phyloP scores from a whole-genome alignment of 2,797 vertebrate genomes.

The Clarias laeviceps region DNA sequence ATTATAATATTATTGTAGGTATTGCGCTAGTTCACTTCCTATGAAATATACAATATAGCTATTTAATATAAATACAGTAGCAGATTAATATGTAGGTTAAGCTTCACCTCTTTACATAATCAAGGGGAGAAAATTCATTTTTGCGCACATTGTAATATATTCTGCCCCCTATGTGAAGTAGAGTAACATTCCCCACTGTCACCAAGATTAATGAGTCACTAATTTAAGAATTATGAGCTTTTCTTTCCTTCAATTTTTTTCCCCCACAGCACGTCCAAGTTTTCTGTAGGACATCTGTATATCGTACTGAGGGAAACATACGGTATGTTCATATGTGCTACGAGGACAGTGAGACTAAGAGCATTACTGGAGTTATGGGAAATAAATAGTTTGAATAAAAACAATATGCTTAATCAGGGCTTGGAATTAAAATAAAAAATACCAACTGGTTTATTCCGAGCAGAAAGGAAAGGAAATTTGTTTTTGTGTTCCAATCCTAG shows the following conservation, averaged over 20 bases:
- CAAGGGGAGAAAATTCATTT: slow-evolving; percentile 18
- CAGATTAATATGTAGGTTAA: slow-evolving; percentile 51
- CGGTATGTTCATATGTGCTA: background rate
- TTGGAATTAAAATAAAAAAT: background rate
- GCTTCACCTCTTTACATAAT: slow-evolving; percentile 51
- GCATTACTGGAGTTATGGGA: background rate
- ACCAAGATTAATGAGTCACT: slow-evolving; percentile 70
- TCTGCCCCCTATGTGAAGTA: slow-evolving; percentile 55
- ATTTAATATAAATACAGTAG: background rate
- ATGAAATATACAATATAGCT: background rate
- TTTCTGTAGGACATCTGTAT: slow-evolving; percentile 1
- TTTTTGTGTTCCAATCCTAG: background rate
- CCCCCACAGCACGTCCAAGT: slow-evolving; percentile 12
- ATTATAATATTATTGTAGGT: background rate
- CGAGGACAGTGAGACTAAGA: background rate
- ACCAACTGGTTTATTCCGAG: background rate
- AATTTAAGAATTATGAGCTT: slow-evolving; percentile 71
- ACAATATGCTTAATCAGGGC: background rate
- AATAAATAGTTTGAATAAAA: background rate
- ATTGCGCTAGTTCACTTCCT: too few species aligned
- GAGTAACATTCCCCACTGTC: slow-evolving; percentile 67
- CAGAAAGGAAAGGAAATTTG: background rate
- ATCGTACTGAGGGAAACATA: background rate
- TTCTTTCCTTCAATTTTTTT: background rate
- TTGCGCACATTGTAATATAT: slow-evolving; percentile 50